A percentile compares a stretch with the other conserved stretches of the same genome.
phyloP scores from a whole-genome alignment of 2,888 invertebrate genomes.

The Melinopterus prodromus region DNA sequence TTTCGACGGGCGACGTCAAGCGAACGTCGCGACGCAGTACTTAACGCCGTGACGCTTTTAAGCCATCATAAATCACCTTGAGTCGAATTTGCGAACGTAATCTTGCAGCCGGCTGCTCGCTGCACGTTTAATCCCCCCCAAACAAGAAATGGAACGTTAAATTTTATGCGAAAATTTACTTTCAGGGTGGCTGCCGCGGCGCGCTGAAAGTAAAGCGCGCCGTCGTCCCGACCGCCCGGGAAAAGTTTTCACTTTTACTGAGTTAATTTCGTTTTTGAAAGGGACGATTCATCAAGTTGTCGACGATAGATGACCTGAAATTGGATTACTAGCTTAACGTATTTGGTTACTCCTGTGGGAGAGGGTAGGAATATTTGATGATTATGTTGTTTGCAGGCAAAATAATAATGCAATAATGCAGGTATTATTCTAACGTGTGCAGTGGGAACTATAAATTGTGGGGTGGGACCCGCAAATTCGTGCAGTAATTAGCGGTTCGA shows the following conservation, averaged over 20 bases:
- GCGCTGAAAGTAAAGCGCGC: not conserved
- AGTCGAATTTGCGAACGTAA: not conserved
- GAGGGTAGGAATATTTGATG: not conserved
- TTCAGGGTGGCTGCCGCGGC: not conserved
- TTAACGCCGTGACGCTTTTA: not conserved
- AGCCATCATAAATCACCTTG: slow-evolving; percentile 4
- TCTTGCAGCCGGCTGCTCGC: not conserved
- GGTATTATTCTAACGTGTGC: no score
- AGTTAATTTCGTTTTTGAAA: not conserved
- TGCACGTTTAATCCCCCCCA: not conserved
- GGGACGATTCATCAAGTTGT: not conserved
- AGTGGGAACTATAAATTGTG: no score
- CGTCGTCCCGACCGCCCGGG: not conserved
- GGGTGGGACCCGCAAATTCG: no score
- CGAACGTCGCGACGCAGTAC: not conserved
- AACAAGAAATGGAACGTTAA: not conserved
- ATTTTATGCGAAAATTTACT: slow-evolving; percentile 4
- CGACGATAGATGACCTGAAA: not conserved
- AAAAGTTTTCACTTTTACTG: not conserved
- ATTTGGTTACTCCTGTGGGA: not conserved
- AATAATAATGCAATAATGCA: no score
- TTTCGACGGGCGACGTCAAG: not conserved
- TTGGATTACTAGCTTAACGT: not conserved
- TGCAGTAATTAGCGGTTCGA: no score
- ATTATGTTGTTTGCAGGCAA: not conserved